Evolutionary conservation across 2,113 vertebrate species (phyloP).

Genomic region (Rhinolophus ferrumequinum): DNA sequence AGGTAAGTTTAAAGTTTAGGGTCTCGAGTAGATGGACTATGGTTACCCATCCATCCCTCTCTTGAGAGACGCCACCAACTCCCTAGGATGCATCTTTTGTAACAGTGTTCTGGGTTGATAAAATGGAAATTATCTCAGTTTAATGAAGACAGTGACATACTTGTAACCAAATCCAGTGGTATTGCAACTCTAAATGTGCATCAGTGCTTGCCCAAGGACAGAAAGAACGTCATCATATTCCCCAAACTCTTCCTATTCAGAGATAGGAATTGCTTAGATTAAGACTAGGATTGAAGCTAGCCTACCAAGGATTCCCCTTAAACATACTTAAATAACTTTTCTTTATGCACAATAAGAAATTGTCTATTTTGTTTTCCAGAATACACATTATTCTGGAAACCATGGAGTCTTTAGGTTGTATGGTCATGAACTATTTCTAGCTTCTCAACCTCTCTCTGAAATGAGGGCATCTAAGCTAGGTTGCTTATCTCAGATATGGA

Average conservation of each 20-base stretch:
- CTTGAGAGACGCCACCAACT: background rate
- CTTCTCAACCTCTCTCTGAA: constrained; percentile 52
- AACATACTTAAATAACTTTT: background rate
- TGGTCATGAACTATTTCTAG: constrained; percentile 45
- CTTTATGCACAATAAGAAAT: constrained; percentile 41
- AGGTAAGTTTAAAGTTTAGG: background rate
- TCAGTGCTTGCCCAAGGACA: background rate
- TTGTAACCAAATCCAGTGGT: background rate
- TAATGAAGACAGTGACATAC: background rate
- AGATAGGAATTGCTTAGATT: background rate
- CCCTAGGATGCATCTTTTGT: background rate
- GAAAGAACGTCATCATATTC: background rate
- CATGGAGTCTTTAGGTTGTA: constrained; percentile 20
- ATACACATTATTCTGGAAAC: constrained; percentile 34
- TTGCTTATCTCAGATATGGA: constrained; percentile 7
- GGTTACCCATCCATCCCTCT: background rate
- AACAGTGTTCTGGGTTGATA: background rate
- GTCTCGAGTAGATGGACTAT: background rate
- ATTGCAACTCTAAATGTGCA: background rate
- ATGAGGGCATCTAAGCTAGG: constrained; percentile 21
- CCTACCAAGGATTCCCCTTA: background rate
- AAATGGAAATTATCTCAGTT: background rate
- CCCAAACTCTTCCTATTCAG: background rate
- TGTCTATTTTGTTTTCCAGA: constrained; percentile 3
- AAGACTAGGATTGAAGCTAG: background rate